Base-by-base conservation (phyloP, 2,113 vertebrate species). In the Choloepus hoffmanni region DNA sequence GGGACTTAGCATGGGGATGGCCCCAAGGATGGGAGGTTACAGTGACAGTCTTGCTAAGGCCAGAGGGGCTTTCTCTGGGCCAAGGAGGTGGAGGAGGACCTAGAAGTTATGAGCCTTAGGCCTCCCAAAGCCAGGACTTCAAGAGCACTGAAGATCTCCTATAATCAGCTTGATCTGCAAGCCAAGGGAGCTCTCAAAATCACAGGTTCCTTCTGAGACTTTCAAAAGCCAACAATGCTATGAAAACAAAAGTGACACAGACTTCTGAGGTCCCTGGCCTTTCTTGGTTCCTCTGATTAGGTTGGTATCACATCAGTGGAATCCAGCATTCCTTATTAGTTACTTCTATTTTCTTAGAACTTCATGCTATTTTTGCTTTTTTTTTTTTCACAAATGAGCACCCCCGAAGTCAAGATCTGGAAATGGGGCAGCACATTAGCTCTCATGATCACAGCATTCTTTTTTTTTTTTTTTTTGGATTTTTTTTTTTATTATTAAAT, bases 311-410 rank as follows among this genome's bases (percentile, higher is more conserved):
- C 63, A 45, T 45, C 36, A 83, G n/a, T 10, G 78, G 77, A 83
- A 93, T 50, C 10, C 3, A 13, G 93, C 55, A 21, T 70, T 89
- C 62, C 11, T 24, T 70, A 63, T 40, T 50, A 85, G 15, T 13
- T 72, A 58, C 81, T 55, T 81, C 10, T 74, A n/a, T 95, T 94
- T 96, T 91, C 45, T 36, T 60, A 33, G 7, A 43, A 81, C 95
- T 72, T 36, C 43, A 79, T 81, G 62, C 55, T 58, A 58, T 58
- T 58, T 18, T 58, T 18, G 14, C 55, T 58, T 16, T 16, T 58
- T 58, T 55, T 30, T 43, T 65, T 76, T 33, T 83, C 89, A 76
- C 1, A 62, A 94, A 76, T 33, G 7, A 88, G 26, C 62, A 40
- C 12, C 30, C 58, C n/a, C 36, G 36, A 36, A 36, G n/a, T 4